Base-by-base conservation (phyloP, 2,888 invertebrate species). In the Octonoba sinensis region DNA sequence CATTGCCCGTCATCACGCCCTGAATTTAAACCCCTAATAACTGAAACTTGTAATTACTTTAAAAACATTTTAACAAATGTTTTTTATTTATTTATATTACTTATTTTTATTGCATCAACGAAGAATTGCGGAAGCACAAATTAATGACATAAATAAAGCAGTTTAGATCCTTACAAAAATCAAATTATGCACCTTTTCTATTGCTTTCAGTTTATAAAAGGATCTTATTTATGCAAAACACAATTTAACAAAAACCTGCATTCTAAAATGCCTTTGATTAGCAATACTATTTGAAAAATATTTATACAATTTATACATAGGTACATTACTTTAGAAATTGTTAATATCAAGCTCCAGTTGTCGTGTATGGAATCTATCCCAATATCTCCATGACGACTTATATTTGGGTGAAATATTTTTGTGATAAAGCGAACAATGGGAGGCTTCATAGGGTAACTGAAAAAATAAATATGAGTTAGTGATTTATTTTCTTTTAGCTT, bases 321-420 rank as follows among this genome's bases (percentile, higher is more conserved):
- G 1, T 49, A 49, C 20, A 46, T 44, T 79, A 90, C 88, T 86
- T 90, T 97, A 85, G 95, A 94, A 87, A 97, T 93, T 57, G 96
- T 96, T 84, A 97, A 90, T 0, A 96, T 96, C 83, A 96, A 90
- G n/a, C 96, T 96, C 97, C 97, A 97, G 90, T 97, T 97, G 90
- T 96, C 95, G 87, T 95, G 95, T 86, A 97, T 95, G 13, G 95
- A 96, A 90, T 97, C 97, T 85, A 97, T 94, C 79, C 97, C 97
- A 66, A 97, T 95, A 89, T 97, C 96, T 2, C 97, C 97, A 89
- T 97, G 97, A 0, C 96, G 92, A 3, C 96, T 96, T 74, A 97
- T 94, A 90, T 97, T 97, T 8, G 97, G 97, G 90, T 97, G 97
- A 86, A 96, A 92, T 86, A 97, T 95, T 89, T 94, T 95, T 0